A percentile compares a stretch with the other conserved stretches of the same genome.
Evolutionary conservation across 2,113 vertebrate species (phyloP).

Genomic region (Hemiscyllium ocellatum): DNA sequence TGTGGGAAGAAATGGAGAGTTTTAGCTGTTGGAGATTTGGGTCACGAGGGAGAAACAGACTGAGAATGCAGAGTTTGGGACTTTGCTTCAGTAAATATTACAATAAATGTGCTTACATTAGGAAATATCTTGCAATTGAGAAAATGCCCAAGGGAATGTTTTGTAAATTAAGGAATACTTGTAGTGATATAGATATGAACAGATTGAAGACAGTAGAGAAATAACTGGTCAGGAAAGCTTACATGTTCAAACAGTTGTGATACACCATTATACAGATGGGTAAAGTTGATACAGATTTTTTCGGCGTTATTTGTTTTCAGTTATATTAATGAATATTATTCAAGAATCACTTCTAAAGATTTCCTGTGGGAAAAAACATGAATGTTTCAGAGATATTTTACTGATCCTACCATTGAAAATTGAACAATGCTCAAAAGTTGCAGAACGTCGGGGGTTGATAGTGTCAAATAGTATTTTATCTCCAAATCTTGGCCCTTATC

Average conservation of each 20-base stretch:
- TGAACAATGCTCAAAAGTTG: background rate
- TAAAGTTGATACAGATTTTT: background rate
- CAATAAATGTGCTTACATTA: background rate
- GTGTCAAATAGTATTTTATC: background rate
- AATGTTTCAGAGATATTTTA: background rate
- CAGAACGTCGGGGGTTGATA: background rate
- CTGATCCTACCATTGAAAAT: background rate
- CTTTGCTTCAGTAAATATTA: background rate
- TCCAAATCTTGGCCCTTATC: background rate
- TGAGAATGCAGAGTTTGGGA: background rate
- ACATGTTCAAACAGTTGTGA: background rate
- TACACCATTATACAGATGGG: background rate
- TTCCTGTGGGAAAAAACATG: background rate
- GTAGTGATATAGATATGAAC: background rate
- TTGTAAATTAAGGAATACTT: slow-evolving; percentile 3
- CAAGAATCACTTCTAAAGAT: background rate
- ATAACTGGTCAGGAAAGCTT: background rate
- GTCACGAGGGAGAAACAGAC: background rate
- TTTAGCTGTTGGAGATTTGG: background rate
- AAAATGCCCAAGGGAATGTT: background rate
- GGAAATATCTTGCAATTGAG: background rate
- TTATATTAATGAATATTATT: background rate
- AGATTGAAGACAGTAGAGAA: background rate
- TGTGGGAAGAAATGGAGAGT: background rate
- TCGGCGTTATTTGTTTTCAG: background rate